These are phyloP conservation scores for Drosophila gunungcola DNA, from an alignment of 1,140 invertebrate species.

Conservation along the genomic window DNA sequence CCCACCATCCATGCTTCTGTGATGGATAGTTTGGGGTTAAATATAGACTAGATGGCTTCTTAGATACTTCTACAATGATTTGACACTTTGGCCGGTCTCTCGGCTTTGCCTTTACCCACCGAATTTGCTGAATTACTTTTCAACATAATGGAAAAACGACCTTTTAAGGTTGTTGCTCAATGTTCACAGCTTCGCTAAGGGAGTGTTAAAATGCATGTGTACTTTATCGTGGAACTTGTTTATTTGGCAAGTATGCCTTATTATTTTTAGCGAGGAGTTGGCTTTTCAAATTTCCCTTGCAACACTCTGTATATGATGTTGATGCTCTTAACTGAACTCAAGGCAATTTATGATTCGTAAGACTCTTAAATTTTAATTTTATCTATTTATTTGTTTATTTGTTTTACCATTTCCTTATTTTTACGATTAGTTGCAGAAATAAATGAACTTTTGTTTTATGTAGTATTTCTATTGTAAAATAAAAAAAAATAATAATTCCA, in stretches of 20 bases:
- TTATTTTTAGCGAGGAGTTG: too few species aligned
- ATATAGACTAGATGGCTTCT: slow-evolving; percentile 78
- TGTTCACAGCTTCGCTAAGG: slow-evolving; percentile 16
- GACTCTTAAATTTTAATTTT: too few species aligned
- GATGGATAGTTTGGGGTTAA: slow-evolving; percentile 82
- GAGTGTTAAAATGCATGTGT: slow-evolving; percentile 20
- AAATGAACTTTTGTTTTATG: too few species aligned
- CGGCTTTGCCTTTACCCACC: slow-evolving; percentile 4
- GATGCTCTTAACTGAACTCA: too few species aligned
- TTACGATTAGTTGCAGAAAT: too few species aligned
- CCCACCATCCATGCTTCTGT: slow-evolving; percentile 58
- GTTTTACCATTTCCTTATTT: too few species aligned
- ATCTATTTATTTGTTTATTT: too few species aligned
- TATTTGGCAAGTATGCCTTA: background rate
- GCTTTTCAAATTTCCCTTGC: too few species aligned
- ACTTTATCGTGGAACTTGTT: slow-evolving; percentile 10
- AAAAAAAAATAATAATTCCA: too few species aligned
- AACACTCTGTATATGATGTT: too few species aligned
- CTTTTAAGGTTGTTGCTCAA: slow-evolving; percentile 80
- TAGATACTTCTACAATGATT: slow-evolving; percentile 69
- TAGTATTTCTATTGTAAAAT: too few species aligned
- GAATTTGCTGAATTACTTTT: slow-evolving; percentile 25
- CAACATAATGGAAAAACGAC: slow-evolving; percentile 62
- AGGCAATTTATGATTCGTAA: too few species aligned
- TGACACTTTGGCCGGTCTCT: slow-evolving; percentile 63